A percentile compares a stretch with the other conserved stretches of the same genome.
Conservation (phyloP, 2,797 vertebrate genomes). For the Chanos chanos region DNA sequence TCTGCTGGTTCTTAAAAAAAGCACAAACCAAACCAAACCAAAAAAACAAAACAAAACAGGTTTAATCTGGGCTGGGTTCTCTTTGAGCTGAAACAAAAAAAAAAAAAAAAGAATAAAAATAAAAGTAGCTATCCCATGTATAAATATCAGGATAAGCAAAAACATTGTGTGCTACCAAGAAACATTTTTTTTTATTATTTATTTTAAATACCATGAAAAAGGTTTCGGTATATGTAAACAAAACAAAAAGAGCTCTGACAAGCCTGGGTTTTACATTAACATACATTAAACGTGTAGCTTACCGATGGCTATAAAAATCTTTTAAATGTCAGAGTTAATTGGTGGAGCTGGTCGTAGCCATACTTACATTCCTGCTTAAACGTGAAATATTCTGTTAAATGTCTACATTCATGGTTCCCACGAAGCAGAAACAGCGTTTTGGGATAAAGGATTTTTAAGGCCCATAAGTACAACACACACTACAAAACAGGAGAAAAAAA, state of each 20-base stretch:
- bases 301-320: too few relatives aligned
- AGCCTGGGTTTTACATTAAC: too few relatives aligned
- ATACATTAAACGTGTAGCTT: too few relatives aligned
- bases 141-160: constrained; percentile 56
- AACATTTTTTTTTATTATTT: constrained; percentile 42
- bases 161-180: constrained; percentile 35
- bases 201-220: too few relatives aligned
- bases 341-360: constrained; percentile 14
- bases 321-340: constrained; percentile 11
- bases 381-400: constrained; percentile 99
- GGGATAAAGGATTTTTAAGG: constrained; percentile 92
- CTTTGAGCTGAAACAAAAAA: constrained; percentile 43
- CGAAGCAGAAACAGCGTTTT: constrained; percentile 99
- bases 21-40: constrained; percentile 33
- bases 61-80: constrained; percentile 42
- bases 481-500: constrained; percentile 55
- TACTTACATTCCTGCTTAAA: constrained; percentile 99
- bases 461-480: constrained; percentile 92
- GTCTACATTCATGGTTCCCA: constrained; percentile 99
- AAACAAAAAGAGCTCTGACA: too few relatives aligned
- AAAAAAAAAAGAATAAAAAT: constrained; percentile 62
- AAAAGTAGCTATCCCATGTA: constrained; percentile 63
- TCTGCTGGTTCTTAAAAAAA: constrained; percentile 4
- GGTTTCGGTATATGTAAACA: too few relatives aligned
- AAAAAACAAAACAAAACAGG: constrained; percentile 30